Percentiles rank a stretch among this genome's conserved stretches.
Evolutionary conservation across 2,888 invertebrate genomes (phyloP).

Genomic region (Platypus cylindrus): DNA sequence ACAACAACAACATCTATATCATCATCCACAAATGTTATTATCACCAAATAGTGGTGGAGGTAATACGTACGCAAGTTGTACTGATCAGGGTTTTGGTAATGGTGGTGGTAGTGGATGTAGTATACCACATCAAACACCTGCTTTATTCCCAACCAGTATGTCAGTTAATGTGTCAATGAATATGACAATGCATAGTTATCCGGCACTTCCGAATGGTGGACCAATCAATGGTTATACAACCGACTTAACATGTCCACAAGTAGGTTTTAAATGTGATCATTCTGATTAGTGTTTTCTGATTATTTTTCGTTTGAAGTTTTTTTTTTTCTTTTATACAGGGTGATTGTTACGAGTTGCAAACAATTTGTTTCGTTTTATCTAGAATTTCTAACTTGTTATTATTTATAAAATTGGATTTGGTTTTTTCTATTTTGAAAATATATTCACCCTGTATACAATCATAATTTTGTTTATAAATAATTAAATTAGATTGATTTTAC

Average conservation of each 20-base stretch:
- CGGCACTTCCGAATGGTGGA: slow-evolving; percentile 39
- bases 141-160: slow-evolving; percentile 88
- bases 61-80: too few relatives aligned
- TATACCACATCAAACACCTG: slow-evolving; percentile 29
- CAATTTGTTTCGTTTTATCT: too few relatives aligned
- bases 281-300: too few relatives aligned
- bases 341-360: too few relatives aligned
- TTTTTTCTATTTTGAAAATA: too few relatives aligned
- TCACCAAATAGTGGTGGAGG: slow-evolving; percentile 32
- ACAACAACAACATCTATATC: slow-evolving; percentile 8
- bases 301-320: slow-evolving; percentile 1
- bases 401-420: too few relatives aligned
- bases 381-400: too few relatives aligned
- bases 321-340: too few relatives aligned
- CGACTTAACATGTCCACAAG: slow-evolving; percentile 57
- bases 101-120: slow-evolving; percentile 27
- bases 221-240: slow-evolving; percentile 34
- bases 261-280: too few relatives aligned
- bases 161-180: slow-evolving; percentile 96
- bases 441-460: too few relatives aligned
- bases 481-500: too few relatives aligned
- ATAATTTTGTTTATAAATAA: too few relatives aligned
- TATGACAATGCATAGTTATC: slow-evolving; percentile 88
- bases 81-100: slow-evolving; percentile 27
- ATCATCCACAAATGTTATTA: slow-evolving; percentile 47